These are phyloP conservation scores for Ahaetulla prasina DNA, from an alignment of 2,113 vertebrate species.

Conservation along the genomic window DNA sequence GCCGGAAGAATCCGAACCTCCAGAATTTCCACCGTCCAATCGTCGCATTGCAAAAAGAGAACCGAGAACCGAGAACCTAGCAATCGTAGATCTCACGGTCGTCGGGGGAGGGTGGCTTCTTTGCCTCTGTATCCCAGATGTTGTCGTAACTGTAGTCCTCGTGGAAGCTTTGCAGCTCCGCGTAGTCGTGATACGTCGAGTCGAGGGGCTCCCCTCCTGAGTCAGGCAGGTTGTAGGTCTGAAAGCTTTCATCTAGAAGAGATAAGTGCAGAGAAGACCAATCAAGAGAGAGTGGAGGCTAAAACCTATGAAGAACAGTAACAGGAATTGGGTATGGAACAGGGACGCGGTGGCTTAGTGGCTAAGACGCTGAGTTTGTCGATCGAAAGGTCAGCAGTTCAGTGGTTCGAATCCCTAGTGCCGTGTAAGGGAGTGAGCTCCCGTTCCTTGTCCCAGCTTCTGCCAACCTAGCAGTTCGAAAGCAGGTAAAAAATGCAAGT, in stretches of 20 bases:
- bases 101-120: neutral
- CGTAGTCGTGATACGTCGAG: slow-evolving; percentile 46
- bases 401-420: too few relatives aligned
- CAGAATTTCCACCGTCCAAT: neutral
- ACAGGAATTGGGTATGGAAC: neutral
- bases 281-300: neutral
- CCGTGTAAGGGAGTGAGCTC: too few relatives aligned
- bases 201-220: rapidly evolving
- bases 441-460: too few relatives aligned
- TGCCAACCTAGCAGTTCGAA: too few relatives aligned
- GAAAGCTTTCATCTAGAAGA: neutral
- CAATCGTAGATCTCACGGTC: slow-evolving; percentile 30
- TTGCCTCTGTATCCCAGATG: slow-evolving; percentile 58
- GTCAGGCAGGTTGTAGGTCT: rapidly evolving
- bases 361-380: too few relatives aligned
- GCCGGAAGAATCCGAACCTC: neutral
- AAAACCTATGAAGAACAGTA: neutral
- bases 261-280: neutral
- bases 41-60: neutral
- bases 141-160: slow-evolving; percentile 59
- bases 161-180: slow-evolving; percentile 62
- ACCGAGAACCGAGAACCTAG: too few relatives aligned
- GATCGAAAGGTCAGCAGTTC: too few relatives aligned
- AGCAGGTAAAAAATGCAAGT: too few relatives aligned
- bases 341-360: too few relatives aligned